Evolutionary conservation across 2,113 vertebrate species (phyloP).

Genomic region (Gopherus flavomarginatus): DNA sequence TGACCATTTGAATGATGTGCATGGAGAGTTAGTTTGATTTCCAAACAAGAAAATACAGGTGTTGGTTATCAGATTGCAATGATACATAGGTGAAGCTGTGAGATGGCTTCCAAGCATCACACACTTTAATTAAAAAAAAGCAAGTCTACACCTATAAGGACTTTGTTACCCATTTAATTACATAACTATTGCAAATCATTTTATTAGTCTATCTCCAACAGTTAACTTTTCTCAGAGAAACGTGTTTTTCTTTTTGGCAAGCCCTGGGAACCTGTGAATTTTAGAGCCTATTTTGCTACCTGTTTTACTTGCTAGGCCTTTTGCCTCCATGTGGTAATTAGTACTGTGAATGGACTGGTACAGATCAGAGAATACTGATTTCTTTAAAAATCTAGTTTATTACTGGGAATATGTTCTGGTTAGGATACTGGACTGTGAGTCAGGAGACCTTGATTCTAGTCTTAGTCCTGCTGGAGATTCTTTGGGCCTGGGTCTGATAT

Average conservation of each 20-base stretch:
- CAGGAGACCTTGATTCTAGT: not conserved
- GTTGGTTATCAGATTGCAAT: not conserved
- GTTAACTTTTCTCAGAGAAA: conserved; percentile 42
- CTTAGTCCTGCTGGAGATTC: not conserved
- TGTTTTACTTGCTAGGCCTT: conserved; percentile 3
- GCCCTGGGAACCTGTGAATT: not conserved
- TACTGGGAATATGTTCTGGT: not conserved
- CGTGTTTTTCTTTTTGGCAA: not conserved
- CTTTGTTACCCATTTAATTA: conserved; percentile 17
- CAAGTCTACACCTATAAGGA: conserved; percentile 38
- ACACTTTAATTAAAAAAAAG: conserved; percentile 58
- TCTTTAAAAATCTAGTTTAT: not conserved
- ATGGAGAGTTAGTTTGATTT: not conserved
- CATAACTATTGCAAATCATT: conserved; percentile 53
- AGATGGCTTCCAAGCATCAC: not conserved
- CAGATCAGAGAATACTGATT: not conserved
- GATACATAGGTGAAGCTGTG: rapidly evolving
- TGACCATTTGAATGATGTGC: not conserved
- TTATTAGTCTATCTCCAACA: conserved; percentile 54
- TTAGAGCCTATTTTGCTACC: not conserved
- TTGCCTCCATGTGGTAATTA: not conserved
- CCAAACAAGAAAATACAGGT: not conserved
- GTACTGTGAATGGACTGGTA: not conserved
- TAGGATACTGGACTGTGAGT: not conserved
- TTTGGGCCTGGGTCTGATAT: not conserved